phyloP scores from a whole-genome alignment of 2,888 invertebrate genomes.

The Agapostemon virescens region DNA sequence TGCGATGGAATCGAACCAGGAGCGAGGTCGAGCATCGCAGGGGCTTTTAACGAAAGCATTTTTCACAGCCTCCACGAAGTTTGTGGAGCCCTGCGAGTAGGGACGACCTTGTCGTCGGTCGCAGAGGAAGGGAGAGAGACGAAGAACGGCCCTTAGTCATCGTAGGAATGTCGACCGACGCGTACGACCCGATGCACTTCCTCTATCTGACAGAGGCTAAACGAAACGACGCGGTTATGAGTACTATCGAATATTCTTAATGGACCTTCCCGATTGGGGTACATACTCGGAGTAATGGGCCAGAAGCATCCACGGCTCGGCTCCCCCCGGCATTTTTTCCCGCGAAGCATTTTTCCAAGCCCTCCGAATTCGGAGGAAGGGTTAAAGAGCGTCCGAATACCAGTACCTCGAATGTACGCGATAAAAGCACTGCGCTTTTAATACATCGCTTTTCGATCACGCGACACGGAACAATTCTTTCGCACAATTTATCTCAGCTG shows the following conservation, averaged over 20 bases:
- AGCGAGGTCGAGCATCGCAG: constrained; percentile 55
- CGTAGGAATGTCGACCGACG: constrained; percentile 68
- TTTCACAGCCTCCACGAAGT: constrained; percentile 62
- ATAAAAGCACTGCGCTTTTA: no score
- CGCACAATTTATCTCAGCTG: no score
- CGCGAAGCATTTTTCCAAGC: not conserved
- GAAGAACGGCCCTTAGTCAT: constrained; percentile 71
- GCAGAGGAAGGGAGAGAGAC: not conserved
- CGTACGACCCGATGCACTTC: constrained; percentile 52
- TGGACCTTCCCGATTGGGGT: constrained; percentile 24
- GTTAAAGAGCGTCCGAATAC: no score
- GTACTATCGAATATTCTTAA: constrained; percentile 48
- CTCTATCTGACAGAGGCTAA: constrained; percentile 47
- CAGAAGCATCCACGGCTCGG: not conserved
- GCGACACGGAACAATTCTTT: no score
- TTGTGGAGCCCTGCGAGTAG: constrained; percentile 61
- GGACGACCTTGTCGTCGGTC: constrained; percentile 69
- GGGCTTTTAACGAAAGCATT: constrained; percentile 65
- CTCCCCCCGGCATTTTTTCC: not conserved
- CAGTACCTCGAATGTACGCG: no score
- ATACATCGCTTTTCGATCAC: no score
- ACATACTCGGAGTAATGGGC: not conserved
- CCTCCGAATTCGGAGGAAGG: no score
- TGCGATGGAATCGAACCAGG: no score
- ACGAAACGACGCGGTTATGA: constrained; percentile 27